Conservation (phyloP, 2,113 vertebrate genomes). For the Antechinus flavipes region DNA sequence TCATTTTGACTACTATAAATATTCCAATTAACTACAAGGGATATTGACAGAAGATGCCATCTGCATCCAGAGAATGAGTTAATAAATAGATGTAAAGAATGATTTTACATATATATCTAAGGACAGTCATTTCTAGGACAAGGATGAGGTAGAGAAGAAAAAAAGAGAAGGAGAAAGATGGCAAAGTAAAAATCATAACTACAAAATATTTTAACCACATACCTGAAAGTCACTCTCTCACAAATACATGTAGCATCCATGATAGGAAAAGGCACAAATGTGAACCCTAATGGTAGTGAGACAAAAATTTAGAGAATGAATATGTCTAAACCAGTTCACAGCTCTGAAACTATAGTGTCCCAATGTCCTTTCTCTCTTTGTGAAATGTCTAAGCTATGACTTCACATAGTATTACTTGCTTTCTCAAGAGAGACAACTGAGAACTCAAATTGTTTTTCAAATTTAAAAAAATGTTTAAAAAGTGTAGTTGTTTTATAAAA, state of each 20-base stretch:
- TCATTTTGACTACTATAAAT: too few species aligned
- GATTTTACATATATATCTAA: too few species aligned
- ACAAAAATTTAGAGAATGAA: not conserved
- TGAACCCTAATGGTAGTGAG: not conserved
- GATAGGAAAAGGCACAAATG: not conserved
- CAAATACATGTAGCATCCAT: not conserved
- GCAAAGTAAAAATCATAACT: not conserved
- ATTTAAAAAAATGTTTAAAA: not conserved
- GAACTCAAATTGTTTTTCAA: not conserved
- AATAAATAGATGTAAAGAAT: too few species aligned
- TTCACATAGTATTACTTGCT: not conserved
- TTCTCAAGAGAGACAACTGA: not conserved
- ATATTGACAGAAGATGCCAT: too few species aligned
- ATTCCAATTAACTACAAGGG: too few species aligned
- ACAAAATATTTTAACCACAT: not conserved
- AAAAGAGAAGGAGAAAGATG: too few species aligned
- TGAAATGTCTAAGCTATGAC: not conserved
- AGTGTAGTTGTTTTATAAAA: not conserved
- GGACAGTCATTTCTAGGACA: too few species aligned
- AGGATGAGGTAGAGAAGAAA: too few species aligned
- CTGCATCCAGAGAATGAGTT: too few species aligned
- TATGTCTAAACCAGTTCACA: not conserved
- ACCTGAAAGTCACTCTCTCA: not conserved
- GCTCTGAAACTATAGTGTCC: not conserved
- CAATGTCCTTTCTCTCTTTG: not conserved